Conservation (phyloP, 2,113 vertebrate species). For the Brachyistius frenatus region DNA sequence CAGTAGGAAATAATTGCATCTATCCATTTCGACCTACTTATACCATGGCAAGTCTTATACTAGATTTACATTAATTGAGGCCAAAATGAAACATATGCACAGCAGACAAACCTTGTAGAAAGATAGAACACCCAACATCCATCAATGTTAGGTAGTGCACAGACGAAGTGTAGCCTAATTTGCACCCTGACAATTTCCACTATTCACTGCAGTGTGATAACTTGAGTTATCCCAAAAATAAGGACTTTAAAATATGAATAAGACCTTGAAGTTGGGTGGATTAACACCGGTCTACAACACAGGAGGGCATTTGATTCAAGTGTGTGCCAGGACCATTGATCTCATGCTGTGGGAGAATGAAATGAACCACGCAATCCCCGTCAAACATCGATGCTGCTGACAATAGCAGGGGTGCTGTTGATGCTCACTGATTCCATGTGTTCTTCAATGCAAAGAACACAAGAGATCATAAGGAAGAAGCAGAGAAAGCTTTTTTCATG, state of each 20-base stretch:
- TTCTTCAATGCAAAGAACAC: background rate
- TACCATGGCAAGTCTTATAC: too few species aligned
- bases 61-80: too few species aligned
- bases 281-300: background rate
- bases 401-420: background rate
- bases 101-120: too few species aligned
- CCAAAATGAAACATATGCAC: too few species aligned
- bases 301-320: background rate
- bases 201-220: background rate
- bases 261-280: background rate
- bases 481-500: background rate
- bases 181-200: background rate
- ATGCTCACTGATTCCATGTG: background rate
- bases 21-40: too few species aligned
- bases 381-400: constrained; percentile 2
- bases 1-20: too few species aligned
- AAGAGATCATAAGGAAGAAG: background rate
- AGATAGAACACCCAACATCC: background rate
- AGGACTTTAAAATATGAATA: background rate
- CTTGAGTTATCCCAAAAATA: background rate
- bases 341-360: background rate
- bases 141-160: background rate
- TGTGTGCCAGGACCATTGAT: background rate
- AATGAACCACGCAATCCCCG: background rate
- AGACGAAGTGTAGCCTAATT: background rate